Conservation (phyloP, 2,797 vertebrate genomes). For the Sebastes minor region DNA sequence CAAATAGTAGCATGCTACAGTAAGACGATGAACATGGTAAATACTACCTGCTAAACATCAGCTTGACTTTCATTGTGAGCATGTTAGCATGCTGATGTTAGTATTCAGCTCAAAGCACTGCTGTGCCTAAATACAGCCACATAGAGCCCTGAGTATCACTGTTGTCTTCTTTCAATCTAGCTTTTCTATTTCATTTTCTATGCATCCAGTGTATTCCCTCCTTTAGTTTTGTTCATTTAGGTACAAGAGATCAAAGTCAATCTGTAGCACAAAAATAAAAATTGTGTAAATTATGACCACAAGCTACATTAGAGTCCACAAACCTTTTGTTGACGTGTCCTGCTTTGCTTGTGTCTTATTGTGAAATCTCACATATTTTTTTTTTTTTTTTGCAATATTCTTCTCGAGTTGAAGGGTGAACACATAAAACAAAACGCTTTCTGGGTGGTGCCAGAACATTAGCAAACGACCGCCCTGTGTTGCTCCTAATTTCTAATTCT, state of each 20-base stretch:
- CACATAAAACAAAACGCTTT: not conserved
- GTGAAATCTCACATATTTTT: not conserved
- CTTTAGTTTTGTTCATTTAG: not conserved
- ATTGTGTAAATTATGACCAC: not conserved
- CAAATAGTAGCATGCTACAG: not conserved
- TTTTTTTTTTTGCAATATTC: no score
- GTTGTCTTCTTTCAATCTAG: accelerated
- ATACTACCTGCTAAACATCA: not conserved
- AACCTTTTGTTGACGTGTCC: not conserved
- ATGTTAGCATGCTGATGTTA: not conserved
- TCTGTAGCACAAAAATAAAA: not conserved
- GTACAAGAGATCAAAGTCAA: not conserved
- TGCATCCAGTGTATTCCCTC: not conserved
- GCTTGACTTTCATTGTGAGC: not conserved
- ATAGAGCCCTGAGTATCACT: not conserved
- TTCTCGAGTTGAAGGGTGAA: not conserved
- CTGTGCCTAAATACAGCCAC: not conserved
- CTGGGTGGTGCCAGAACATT: not conserved
- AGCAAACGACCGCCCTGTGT: not conserved
- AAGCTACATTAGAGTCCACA: not conserved
- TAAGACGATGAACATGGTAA: not conserved
- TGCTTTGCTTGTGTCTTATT: not conserved
- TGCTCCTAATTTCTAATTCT: slow-evolving; percentile 33
- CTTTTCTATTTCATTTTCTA: not conserved
- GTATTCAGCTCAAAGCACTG: no score